Evolutionary conservation across 2,113 vertebrate species (phyloP).

Genomic region (Peromyscus polionotus): DNA sequence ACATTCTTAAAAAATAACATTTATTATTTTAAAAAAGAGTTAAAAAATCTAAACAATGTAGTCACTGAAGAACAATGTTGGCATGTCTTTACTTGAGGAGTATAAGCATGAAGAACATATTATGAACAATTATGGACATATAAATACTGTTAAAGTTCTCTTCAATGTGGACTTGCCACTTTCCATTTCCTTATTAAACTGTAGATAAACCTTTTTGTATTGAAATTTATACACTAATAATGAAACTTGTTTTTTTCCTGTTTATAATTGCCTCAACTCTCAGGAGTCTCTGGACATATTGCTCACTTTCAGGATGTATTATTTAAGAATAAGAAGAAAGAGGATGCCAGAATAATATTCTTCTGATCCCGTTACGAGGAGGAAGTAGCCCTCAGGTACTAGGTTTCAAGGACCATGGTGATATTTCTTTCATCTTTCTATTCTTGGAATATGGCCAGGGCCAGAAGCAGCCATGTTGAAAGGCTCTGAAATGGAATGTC

Average conservation of each 20-base stretch:
- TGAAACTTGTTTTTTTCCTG: not conserved
- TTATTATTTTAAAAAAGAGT: not conserved
- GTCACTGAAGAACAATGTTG: not conserved
- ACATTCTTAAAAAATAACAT: not conserved
- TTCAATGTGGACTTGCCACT: not conserved
- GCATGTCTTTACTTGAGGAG: not conserved
- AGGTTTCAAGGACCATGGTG: slow-evolving; percentile 16
- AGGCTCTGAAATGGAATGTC: slow-evolving; percentile 24
- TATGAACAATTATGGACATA: not conserved
- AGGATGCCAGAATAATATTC: slow-evolving; percentile 16
- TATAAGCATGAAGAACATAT: not conserved
- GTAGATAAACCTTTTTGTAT: not conserved
- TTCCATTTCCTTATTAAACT: not conserved
- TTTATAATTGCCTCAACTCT: slow-evolving; percentile 20
- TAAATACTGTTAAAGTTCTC: not conserved
- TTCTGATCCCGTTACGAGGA: slow-evolving; percentile 55
- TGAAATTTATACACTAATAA: slow-evolving; percentile 9
- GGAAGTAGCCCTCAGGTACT: slow-evolving; percentile 39
- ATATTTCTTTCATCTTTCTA: slow-evolving; percentile 64
- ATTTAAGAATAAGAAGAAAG: slow-evolving; percentile 54
- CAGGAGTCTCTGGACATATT: not conserved
- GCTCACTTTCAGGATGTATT: slow-evolving; percentile 12
- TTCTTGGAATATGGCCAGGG: slow-evolving; percentile 40
- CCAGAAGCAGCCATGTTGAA: slow-evolving; percentile 23
- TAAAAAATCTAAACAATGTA: not conserved